phyloP scores from a whole-genome alignment of 2,797 vertebrate genomes.

The Cuculus canorus region DNA sequence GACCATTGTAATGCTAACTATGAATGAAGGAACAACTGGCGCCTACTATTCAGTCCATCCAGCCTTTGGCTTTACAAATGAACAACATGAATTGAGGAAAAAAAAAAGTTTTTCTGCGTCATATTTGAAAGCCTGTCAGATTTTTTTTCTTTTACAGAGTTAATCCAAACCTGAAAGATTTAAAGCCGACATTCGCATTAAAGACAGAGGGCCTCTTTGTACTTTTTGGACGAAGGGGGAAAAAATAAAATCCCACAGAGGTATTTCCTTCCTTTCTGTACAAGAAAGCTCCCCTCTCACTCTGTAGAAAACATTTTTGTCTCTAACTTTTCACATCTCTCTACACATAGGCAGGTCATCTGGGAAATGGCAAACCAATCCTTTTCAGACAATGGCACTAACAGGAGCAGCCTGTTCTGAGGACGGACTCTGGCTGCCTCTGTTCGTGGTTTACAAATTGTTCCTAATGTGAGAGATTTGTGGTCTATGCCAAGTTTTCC shows the following conservation, averaged over 20 bases:
- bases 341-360: constrained; percentile 79
- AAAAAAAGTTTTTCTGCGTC: constrained; percentile 78
- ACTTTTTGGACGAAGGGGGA: constrained; percentile 78
- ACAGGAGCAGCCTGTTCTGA: constrained; percentile 78
- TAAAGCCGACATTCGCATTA: constrained; percentile 83
- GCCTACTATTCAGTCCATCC: constrained; percentile 79
- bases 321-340: constrained; percentile 84
- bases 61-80: constrained; percentile 83
- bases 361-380: constrained; percentile 79
- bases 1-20: constrained; percentile 88
- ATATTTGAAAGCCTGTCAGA: constrained; percentile 89
- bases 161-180: constrained; percentile 87
- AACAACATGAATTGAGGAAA: constrained; percentile 79
- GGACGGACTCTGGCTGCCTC: constrained; percentile 70
- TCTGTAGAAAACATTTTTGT: constrained; percentile 82
- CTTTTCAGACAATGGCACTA: constrained; percentile 75
- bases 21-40: constrained; percentile 78
- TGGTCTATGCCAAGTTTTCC: constrained; percentile 75
- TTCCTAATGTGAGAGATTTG: constrained; percentile 78
- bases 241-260: constrained; percentile 83
- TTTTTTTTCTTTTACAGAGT: constrained; percentile 81
- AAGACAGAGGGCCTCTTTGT: constrained; percentile 87
- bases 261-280: constrained; percentile 85
- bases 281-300: constrained; percentile 74
- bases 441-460: constrained; percentile 75